Evolutionary conservation across 2,113 vertebrate genomes (phyloP).

Genomic region (Hymenochirus boettgeri): DNA sequence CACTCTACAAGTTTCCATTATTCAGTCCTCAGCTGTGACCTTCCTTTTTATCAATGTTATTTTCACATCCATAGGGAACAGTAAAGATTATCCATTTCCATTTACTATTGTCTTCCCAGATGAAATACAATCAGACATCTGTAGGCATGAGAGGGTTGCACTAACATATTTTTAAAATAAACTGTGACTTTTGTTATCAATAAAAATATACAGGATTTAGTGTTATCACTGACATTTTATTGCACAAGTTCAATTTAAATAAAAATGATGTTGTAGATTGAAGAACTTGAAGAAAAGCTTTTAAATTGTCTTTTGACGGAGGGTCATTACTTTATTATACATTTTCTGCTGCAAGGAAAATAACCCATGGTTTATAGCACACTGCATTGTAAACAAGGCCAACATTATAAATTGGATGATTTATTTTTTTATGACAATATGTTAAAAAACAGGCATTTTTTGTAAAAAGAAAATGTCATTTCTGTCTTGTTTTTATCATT

Average conservation of each 20-base stretch:
- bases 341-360: slow-evolving; percentile 25
- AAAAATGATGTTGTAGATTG: background rate
- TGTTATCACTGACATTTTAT: slow-evolving; percentile 5
- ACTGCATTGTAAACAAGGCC: slow-evolving; percentile 25
- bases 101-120: slow-evolving; percentile 7
- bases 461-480: no score
- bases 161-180: background rate
- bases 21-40: slow-evolving; percentile 3
- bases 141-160: slow-evolving; percentile 1
- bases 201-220: background rate
- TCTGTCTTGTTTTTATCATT: no score
- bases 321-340: slow-evolving; percentile 32
- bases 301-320: slow-evolving; percentile 19
- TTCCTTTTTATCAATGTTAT: slow-evolving; percentile 11
- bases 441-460: no score
- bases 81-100: slow-evolving; percentile 21
- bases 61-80: slow-evolving; percentile 19
- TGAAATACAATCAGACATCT: slow-evolving; percentile 15
- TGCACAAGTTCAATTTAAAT: background rate
- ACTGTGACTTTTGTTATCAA: background rate
- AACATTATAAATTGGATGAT: slow-evolving; percentile 17
- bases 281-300: background rate
- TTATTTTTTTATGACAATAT: background rate
- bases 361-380: slow-evolving; percentile 23
- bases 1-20: slow-evolving; percentile 3